A percentile compares a stretch with the other conserved stretches of the same genome.
These are phyloP conservation scores for Micrasema minimum DNA, from an alignment of 1,140 invertebrate species.

Conservation along the genomic window DNA sequence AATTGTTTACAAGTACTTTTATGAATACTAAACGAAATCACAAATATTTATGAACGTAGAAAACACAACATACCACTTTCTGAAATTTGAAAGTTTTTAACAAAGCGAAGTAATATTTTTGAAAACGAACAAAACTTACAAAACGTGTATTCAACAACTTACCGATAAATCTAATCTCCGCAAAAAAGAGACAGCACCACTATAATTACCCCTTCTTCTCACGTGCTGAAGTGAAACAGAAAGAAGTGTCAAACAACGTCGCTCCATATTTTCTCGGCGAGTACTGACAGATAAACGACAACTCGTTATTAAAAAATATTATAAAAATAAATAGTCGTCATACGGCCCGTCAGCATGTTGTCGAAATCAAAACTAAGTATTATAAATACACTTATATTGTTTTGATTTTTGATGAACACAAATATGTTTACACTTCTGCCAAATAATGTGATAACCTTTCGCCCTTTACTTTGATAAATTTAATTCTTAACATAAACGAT, in stretches of 20 bases:
- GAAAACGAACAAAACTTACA: not conserved
- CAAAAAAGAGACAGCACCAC: conserved; percentile 9
- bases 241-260: conserved; percentile 15
- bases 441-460: conserved; percentile 23
- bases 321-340: not conserved
- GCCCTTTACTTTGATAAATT: conserved; percentile 4
- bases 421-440: conserved; percentile 4
- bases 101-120: not conserved
- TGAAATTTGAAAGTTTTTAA: conserved; percentile 8
- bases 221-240: conserved; percentile 30
- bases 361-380: not conserved
- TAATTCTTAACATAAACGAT: too few species aligned
- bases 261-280: conserved; percentile 9
- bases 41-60: conserved; percentile 8
- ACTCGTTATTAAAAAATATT: too few species aligned
- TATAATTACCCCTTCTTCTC: not conserved
- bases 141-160: not conserved
- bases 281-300: not conserved
- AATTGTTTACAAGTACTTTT: too few species aligned
- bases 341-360: conserved; percentile 12
- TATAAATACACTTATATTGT: not conserved
- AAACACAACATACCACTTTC: conserved; percentile 6
- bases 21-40: not conserved
- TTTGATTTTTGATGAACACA: not conserved
- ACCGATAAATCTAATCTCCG: conserved; percentile 16